Conservation (phyloP, 2,888 invertebrate genomes). For the Druceiella hillmani region DNA sequence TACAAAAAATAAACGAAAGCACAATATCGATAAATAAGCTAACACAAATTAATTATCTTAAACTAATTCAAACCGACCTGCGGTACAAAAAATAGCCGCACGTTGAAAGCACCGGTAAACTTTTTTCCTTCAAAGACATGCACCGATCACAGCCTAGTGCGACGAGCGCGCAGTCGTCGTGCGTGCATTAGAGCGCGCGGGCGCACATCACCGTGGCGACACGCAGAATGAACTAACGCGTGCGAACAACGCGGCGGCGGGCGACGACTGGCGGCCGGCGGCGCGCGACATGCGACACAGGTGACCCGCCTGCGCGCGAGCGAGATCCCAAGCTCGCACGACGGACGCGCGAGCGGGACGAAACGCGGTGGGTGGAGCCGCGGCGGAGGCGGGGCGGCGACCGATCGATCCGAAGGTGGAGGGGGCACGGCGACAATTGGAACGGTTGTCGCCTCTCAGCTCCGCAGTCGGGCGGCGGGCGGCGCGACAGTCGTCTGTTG, state of each 20-base stretch:
- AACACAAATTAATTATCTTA: too few species aligned
- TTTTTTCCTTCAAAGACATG: too few species aligned
- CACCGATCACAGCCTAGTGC: too few species aligned
- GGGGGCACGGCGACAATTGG: conserved; percentile 26
- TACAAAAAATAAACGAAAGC: too few species aligned
- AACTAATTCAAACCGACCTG: too few species aligned
- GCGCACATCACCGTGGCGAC: conserved; percentile 11
- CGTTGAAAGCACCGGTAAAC: too few species aligned
- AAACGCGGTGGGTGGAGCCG: conserved; percentile 24
- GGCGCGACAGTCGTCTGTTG: conserved; percentile 50
- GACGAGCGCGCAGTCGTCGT: too few species aligned
- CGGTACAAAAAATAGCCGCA: too few species aligned
- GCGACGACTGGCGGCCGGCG: conserved; percentile 33
- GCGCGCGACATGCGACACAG: conserved; percentile 57
- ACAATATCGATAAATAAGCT: too few species aligned
- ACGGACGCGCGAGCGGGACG: conserved; percentile 39
- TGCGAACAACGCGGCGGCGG: conserved; percentile 30
- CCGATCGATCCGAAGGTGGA: conserved; percentile 38
- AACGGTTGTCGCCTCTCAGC: conserved; percentile 26
- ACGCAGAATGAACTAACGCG: conserved; percentile 28
- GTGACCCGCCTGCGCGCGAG: conserved; percentile 48
- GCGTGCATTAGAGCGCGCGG: neutral
- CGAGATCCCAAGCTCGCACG: conserved; percentile 41
- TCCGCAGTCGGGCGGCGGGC: conserved; percentile 47
- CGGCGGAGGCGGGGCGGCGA: conserved; percentile 38